Conservation (phyloP, 2,797 vertebrate species). For the Enteromius paludinosus region DNA sequence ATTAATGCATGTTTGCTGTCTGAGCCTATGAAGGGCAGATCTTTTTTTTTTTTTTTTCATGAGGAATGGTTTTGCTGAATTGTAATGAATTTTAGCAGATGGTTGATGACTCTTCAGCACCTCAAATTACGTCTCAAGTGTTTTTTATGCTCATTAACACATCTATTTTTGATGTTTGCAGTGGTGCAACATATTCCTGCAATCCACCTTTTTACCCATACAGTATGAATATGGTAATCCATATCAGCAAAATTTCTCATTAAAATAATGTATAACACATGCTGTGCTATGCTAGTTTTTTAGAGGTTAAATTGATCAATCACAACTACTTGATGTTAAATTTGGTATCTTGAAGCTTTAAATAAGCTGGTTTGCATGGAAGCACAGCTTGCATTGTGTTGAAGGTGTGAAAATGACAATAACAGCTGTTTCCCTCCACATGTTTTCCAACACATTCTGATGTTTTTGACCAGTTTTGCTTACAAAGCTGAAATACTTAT, state of each 20-base stretch:
- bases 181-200: slow-evolving; percentile 43
- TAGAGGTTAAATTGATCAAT: background rate
- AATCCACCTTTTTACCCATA: slow-evolving; percentile 34
- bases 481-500: background rate
- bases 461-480: background rate
- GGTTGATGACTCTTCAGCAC: slow-evolving; percentile 30
- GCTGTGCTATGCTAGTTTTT: background rate
- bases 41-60: background rate
- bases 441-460: slow-evolving; percentile 2
- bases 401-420: slow-evolving; percentile 8
- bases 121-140: slow-evolving; percentile 42
- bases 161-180: slow-evolving; percentile 39
- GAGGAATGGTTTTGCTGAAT: background rate
- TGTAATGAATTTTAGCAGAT: slow-evolving; percentile 26
- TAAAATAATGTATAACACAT: background rate
- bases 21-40: background rate
- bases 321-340: background rate
- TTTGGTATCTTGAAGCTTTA: background rate
- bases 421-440: background rate
- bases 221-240: slow-evolving; percentile 3
- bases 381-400: slow-evolving; percentile 3
- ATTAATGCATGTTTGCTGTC: background rate
- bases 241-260: background rate
- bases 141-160: slow-evolving; percentile 59
- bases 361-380: slow-evolving; percentile 2